Evolutionary conservation across 2,888 invertebrate genomes (phyloP), one percentile per base, ranked within the genome.

Genomic region (Pasiphila rectangulata): DNA sequence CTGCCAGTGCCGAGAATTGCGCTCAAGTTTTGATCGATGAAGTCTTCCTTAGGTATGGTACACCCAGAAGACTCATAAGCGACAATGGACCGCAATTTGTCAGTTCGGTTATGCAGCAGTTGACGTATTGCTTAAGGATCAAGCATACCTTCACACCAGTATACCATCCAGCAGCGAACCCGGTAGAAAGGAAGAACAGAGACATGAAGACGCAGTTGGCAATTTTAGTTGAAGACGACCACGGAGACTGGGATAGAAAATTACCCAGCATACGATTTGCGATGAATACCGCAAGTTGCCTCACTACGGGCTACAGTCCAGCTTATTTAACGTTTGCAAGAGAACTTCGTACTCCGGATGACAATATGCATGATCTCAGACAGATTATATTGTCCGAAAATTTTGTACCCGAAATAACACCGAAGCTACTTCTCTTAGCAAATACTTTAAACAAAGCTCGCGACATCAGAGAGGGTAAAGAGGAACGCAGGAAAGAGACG

Each of bases 321-420:
- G 73, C 76, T 0, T 75, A 58, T 25, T 30, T 76, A 1, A 76
- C 67, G 10, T 72, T 70, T 37, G 78, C 35, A 1, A 21, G 51
- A 3, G 46, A 51, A 20, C 12, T 51, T 0, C 27, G 51, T 2
- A 24, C 46, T 3, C 43, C 46, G 3, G 21, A 21, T 6, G 46
- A 39, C 3, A 43, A 16, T 4, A 19, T 6, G 2, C 36, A 40
- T 7, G 51, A 48, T 32, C 7, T 48, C 5, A 37, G 46, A 4
- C 24, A 13, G 4, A 34, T 54, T 10, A 21, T 48, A 4, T 6
- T 20, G 0, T 43, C 38, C 2, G 54, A 54, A 10, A 54, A 40
- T 7, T 49, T 44, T 25, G 46, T 55, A 2, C 46, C 49, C 1
- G 43, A 51, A 35, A 36, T 47, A 4, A 55, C 55, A 2, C 47